phyloP scores from a whole-genome alignment of 2,113 vertebrate species.

The Scortum barcoo region DNA sequence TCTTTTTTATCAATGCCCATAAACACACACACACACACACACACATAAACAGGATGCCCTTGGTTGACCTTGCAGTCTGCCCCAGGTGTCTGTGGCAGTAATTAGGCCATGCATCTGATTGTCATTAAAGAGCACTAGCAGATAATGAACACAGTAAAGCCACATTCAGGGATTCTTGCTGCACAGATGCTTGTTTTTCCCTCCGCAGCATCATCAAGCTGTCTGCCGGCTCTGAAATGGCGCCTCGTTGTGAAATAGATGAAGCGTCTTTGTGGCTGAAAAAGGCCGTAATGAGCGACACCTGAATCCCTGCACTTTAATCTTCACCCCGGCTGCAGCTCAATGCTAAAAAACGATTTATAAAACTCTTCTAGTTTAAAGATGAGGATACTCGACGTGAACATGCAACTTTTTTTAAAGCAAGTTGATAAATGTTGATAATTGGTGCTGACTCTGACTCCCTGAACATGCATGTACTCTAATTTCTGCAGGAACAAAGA shows the following conservation, averaged over 20 bases:
- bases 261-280: background rate
- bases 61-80: slow-evolving; percentile 46
- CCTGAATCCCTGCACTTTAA: background rate
- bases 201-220: slow-evolving; percentile 20
- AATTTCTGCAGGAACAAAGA: no score
- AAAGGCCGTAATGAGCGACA: background rate
- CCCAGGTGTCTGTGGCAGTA: slow-evolving; percentile 86
- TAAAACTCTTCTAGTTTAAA: no score
- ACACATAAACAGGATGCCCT: slow-evolving; percentile 41
- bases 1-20: slow-evolving; percentile 28
- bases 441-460: no score
- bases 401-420: no score
- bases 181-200: slow-evolving; percentile 19
- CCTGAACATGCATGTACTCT: no score
- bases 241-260: background rate
- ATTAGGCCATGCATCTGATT: slow-evolving; percentile 97
- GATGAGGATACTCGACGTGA: no score
- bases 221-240: background rate
- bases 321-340: background rate
- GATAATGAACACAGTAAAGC: slow-evolving; percentile 66
- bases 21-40: slow-evolving; percentile 37
- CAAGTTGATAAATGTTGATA: no score
- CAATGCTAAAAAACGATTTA: no score
- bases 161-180: slow-evolving; percentile 27
- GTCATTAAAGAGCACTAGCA: slow-evolving; percentile 90